Conservation (phyloP, 1,140 invertebrate species). For the Triops longicaudatus region DNA sequence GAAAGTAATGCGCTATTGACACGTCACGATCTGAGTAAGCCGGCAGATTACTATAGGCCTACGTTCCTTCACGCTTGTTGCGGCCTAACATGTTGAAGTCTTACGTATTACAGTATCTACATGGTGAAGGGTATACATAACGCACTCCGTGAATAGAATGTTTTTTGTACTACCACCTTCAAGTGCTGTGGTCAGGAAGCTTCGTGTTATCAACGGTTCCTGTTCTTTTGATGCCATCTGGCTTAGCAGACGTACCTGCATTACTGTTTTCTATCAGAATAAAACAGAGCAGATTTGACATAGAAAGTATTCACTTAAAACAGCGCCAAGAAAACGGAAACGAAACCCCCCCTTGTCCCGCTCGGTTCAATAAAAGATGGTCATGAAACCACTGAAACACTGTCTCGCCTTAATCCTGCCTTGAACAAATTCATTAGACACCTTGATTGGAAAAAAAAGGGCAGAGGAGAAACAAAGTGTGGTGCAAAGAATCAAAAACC, state of each 20-base stretch:
- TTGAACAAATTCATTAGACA: neutral
- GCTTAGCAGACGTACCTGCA: neutral
- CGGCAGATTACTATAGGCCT: neutral
- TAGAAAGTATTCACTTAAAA: too few species aligned
- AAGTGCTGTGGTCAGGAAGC: neutral
- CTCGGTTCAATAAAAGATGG: neutral
- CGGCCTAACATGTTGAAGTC: neutral
- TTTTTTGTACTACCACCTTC: neutral
- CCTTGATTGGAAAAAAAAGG: neutral
- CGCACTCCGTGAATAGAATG: neutral
- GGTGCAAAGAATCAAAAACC: neutral
- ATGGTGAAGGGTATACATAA: neutral
- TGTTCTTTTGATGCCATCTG: neutral
- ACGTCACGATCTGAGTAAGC: neutral
- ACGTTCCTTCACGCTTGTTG: neutral
- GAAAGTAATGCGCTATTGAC: too few species aligned
- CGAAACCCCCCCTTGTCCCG: too few species aligned
- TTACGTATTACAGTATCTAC: neutral
- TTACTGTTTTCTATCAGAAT: neutral
- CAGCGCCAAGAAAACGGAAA: too few species aligned
- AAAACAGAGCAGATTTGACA: neutral
- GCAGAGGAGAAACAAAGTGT: neutral
- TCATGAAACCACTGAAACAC: neutral
- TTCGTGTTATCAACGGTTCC: conserved; percentile 6
- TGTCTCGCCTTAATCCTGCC: neutral